A percentile compares a stretch with the other conserved stretches of the same genome.
Conservation (phyloP, 64 coral and sea anemone species). For the Acropora yongei region DNA sequence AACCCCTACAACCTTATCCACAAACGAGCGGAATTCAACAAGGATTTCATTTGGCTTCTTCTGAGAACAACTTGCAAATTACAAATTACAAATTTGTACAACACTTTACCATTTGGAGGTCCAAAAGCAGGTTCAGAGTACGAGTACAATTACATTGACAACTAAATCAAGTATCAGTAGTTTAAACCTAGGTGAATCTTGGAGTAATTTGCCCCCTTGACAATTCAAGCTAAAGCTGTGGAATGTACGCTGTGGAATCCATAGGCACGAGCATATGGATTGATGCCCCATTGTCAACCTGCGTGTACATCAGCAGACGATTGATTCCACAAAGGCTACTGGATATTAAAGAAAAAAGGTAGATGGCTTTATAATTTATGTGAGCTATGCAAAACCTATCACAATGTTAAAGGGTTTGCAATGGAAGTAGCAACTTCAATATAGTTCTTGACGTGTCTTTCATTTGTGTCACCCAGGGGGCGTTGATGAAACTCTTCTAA, state of each 20-base stretch:
- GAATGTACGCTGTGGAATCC: background rate
- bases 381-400: conserved; percentile 5
- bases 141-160: too few relatives aligned
- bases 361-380: conserved; percentile 6
- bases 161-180: too few relatives aligned
- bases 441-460: conserved; percentile 5
- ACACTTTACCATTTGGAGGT: too few relatives aligned
- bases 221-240: background rate
- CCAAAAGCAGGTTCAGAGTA: too few relatives aligned
- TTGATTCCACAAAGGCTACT: conserved; percentile 9
- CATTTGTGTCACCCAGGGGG: background rate
- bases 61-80: background rate
- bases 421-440: conserved; percentile 4
- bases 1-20: conserved; percentile 43
- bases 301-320: background rate
- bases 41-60: conserved; percentile 49
- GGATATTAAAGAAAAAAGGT: conserved; percentile 8
- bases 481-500: conserved; percentile 5
- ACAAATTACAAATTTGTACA: too few relatives aligned
- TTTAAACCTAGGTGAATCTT: too few relatives aligned
- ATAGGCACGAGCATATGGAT: background rate
- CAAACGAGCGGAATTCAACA: conserved; percentile 45
- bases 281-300: background rate
- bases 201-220: too few relatives aligned
- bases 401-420: background rate